Percentiles rank a stretch among this genome's conserved stretches.
Evolutionary conservation across 2,113 vertebrate species (phyloP).

Genomic region (Cervus canadensis): DNA sequence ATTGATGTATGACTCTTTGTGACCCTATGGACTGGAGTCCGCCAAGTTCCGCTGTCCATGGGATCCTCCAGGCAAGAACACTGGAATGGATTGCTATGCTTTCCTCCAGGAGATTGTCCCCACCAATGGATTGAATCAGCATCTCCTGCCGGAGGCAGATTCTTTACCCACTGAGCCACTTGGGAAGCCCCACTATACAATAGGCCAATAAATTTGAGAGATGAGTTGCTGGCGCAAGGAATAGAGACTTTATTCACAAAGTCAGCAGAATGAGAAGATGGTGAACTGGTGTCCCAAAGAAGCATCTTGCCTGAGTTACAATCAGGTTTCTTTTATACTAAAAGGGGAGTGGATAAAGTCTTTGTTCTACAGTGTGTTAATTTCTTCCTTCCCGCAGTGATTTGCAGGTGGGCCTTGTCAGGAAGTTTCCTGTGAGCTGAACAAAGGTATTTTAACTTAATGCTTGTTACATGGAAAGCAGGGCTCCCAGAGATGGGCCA

Average conservation of each 20-base stretch:
- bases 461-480: not conserved
- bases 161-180: not conserved
- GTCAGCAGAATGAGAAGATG: not conserved
- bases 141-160: not conserved
- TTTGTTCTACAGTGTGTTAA: not conserved
- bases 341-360: not conserved
- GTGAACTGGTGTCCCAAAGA: not conserved
- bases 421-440: not conserved
- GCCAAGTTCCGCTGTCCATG: not conserved
- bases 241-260: not conserved
- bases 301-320: not conserved
- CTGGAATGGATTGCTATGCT: not conserved
- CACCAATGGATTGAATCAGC: not conserved
- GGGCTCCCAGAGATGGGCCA: not conserved
- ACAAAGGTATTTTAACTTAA: not conserved
- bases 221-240: not conserved
- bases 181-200: not conserved
- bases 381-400: not conserved
- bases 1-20: not conserved
- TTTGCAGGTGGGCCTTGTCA: not conserved
- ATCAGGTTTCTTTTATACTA: not conserved
- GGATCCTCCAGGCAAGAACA: not conserved
- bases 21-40: not conserved
- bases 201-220: not conserved
- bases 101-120: not conserved